Evolutionary conservation across 2,888 invertebrate genomes (phyloP).

Genomic region (Drosophila atripex): DNA sequence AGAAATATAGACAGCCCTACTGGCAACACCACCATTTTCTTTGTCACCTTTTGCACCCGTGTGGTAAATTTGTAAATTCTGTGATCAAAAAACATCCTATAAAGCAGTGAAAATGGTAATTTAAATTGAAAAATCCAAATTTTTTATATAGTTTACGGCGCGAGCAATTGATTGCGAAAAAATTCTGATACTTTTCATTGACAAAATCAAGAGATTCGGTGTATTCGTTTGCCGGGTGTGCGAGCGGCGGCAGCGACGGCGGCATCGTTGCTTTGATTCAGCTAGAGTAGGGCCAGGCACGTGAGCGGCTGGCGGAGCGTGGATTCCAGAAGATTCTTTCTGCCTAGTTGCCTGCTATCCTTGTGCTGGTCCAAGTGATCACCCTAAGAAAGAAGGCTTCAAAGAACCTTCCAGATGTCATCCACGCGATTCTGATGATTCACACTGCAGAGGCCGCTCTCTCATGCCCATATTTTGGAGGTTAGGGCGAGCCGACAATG

Average conservation of each 20-base stretch:
- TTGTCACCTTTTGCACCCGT: constrained; percentile 66
- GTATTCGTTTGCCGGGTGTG: constrained; percentile 71
- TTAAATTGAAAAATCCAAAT: constrained; percentile 15
- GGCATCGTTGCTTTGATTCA: background rate
- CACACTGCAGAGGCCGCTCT: constrained; percentile 34
- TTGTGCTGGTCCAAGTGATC: background rate
- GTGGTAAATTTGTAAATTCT: constrained; percentile 59
- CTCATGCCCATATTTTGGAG: constrained; percentile 52
- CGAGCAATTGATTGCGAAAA: constrained; percentile 7
- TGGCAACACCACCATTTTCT: constrained; percentile 59
- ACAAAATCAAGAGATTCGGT: constrained; percentile 46
- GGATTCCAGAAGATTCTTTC: constrained; percentile 60
- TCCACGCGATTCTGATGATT: constrained; percentile 57
- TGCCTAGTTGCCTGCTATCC: background rate
- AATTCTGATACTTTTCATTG: constrained; percentile 59
- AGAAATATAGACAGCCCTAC: background rate
- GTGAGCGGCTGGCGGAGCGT: constrained; percentile 42
- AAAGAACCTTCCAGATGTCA: constrained; percentile 34
- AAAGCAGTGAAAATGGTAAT: constrained; percentile 69
- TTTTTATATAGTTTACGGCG: constrained; percentile 48
- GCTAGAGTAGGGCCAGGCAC: constrained; percentile 49
- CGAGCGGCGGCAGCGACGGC: constrained; percentile 34
- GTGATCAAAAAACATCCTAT: constrained; percentile 68
- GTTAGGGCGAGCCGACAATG: constrained; percentile 56
- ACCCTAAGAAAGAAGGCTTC: background rate